Evolutionary conservation across 1,140 invertebrate species (phyloP).

Genomic region (Scaptomyza hsui): DNA sequence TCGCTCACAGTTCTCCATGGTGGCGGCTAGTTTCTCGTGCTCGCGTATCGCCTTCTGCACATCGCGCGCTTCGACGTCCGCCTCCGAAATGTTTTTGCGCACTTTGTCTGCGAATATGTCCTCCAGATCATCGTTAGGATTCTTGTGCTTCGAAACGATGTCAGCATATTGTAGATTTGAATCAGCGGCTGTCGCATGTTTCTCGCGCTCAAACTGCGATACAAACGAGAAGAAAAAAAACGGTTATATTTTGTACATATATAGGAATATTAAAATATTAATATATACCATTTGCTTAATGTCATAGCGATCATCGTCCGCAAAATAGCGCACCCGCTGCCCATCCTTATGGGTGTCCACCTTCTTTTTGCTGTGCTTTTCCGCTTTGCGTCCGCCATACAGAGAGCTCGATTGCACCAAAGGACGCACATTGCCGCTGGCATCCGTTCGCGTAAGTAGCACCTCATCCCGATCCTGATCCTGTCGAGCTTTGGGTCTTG

Average conservation of each 20-base stretch:
- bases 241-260: no score
- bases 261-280: not conserved
- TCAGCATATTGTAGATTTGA: conserved; percentile 92
- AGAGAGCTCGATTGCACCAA: conserved; percentile 65
- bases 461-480: conserved; percentile 84
- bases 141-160: conserved; percentile 88
- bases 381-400: conserved; percentile 80
- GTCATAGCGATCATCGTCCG: conserved; percentile 95
- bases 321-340: conserved; percentile 92
- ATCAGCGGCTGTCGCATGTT: conserved; percentile 91
- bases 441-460: conserved; percentile 89
- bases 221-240: not conserved
- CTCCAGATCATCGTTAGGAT: conserved; percentile 91
- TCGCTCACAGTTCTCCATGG: conserved; percentile 90
- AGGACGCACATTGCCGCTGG: conserved; percentile 87
- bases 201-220: conserved; percentile 93
- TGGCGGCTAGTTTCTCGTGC: conserved; percentile 85
- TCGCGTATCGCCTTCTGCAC: conserved; percentile 90
- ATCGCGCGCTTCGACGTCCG: conserved; percentile 87
- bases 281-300: conserved; percentile 92
- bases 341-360: conserved; percentile 90
- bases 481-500: not conserved
- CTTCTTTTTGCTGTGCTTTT: conserved; percentile 86
- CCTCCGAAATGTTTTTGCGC: conserved; percentile 86
- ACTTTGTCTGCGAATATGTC: conserved; percentile 90